Evolutionary conservation across 2,797 vertebrate species (phyloP), one percentile per base, ranked within the genome.

Genomic region (Cynodonichthys magdalenae): DNA sequence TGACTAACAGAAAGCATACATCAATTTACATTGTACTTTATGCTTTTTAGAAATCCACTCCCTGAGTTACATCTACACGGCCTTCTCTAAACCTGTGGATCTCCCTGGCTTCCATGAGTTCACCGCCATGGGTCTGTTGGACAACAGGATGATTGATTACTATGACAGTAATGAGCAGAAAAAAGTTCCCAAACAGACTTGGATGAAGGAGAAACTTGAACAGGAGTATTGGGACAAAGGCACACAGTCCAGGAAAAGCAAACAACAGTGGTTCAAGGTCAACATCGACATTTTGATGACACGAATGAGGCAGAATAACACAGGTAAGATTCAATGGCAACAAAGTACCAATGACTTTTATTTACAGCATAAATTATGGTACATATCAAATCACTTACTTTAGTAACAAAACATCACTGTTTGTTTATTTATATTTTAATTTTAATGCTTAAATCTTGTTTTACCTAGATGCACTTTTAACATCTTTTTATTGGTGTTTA

Each of bases 41-140:
- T 55, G 11, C 6, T 2, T 65, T 44, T n/a, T 58, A 90, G 90
- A 82, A 0, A 54, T 0, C 0, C 87, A 90, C 39, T 81, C 83
- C 0, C 89, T 92, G 44, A 61, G n/a, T 0, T 93, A 93, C 82
- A 89, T 86, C 72, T 93, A 93, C 87, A 92, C 90, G 0, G 86
- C 69, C 3, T 5, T 91, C 17, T 92, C 91, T 44, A 74, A 68
- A 45, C 57, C 69, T 0, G 9, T 71, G 0, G 0, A 0, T 0
- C 28, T 60, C 0, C 77, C 81, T 0, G 90, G 90, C 1, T 47
- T 92, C 70, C 86, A 87, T 4, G 42, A 90, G 15, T 94, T 94
- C 77, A 90, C 80, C 0, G 93, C 90, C 27, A 89, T 93, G 89
- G 93, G 92, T 0, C 28, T 85, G 9, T 63, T 94, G 45, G 80